Evolutionary conservation across 2,113 vertebrate genomes (phyloP).

Genomic region (Mormyrus lacerda): DNA sequence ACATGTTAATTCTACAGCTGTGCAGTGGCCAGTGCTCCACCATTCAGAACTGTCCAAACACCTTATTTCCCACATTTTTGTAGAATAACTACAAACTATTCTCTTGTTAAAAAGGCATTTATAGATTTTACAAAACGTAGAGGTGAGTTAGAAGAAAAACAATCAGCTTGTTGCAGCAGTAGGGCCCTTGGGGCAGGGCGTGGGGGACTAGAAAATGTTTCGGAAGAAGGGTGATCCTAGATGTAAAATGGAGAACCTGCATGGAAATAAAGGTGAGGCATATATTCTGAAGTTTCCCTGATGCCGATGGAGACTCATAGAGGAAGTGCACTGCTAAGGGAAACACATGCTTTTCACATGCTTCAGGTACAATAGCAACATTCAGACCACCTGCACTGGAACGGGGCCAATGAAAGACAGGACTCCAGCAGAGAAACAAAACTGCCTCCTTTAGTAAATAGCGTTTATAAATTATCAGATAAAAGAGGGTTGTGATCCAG

Average conservation of each 20-base stretch:
- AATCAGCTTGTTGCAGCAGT: background rate
- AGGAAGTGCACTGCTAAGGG: background rate
- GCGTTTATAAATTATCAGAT: background rate
- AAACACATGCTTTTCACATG: background rate
- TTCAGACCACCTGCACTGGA: background rate
- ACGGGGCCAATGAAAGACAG: background rate
- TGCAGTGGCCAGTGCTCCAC: background rate
- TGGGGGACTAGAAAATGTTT: background rate
- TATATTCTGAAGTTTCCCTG: background rate
- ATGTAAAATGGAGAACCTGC: background rate
- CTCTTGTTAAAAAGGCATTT: background rate
- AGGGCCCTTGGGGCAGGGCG: background rate
- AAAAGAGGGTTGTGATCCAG: background rate
- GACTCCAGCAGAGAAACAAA: background rate
- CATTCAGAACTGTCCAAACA: background rate
- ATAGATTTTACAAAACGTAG: background rate
- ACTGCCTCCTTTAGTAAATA: background rate
- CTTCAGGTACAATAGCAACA: background rate
- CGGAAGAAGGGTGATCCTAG: background rate
- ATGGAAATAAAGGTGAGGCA: background rate
- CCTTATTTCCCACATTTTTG: background rate
- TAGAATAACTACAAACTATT: background rate
- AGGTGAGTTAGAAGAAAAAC: constrained; percentile 4
- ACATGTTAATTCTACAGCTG: background rate
- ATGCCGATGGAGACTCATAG: background rate